Percentiles rank a stretch among this genome's conserved stretches.
phyloP scores from a whole-genome alignment of 2,113 vertebrate genomes.

The Oceanodroma tethys region DNA sequence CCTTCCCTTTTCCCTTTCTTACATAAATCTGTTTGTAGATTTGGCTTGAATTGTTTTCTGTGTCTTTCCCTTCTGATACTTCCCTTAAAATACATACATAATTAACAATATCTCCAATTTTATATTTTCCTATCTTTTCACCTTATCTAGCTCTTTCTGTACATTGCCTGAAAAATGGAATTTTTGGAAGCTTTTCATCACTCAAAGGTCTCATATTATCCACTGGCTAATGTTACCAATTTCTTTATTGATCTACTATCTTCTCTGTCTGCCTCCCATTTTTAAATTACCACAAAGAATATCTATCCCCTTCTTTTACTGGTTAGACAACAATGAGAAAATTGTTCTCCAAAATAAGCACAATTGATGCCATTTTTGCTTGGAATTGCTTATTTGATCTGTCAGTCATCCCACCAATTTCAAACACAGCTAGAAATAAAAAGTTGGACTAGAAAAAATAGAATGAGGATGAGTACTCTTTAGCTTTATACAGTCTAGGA shows the following conservation, averaged over 20 bases:
- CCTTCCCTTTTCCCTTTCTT: background rate
- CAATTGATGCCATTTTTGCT: background rate
- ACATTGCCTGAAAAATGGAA: background rate
- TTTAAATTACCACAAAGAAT: background rate
- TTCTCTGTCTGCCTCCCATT: constrained; percentile 16
- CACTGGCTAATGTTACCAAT: background rate
- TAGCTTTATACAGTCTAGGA: background rate
- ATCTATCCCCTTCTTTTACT: background rate
- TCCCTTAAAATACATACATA: background rate
- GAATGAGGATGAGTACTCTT: background rate
- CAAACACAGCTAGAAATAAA: background rate
- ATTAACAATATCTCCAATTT: background rate
- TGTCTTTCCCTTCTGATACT: background rate
- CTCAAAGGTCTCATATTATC: background rate
- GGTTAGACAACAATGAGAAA: constrained; percentile 24
- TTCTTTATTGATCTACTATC: constrained; percentile 36
- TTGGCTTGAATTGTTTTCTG: background rate
- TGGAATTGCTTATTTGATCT: constrained; percentile 31
- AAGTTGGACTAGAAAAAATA: background rate
- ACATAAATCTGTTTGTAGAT: background rate
- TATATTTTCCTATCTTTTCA: background rate
- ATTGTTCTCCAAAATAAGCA: constrained; percentile 18
- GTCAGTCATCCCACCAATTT: background rate
- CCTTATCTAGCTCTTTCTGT: background rate
- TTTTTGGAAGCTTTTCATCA: constrained; percentile 5